These are phyloP conservation scores for Dendrolimus punctatus DNA, from an alignment of 1,140 invertebrate genomes.

Conservation along the genomic window DNA sequence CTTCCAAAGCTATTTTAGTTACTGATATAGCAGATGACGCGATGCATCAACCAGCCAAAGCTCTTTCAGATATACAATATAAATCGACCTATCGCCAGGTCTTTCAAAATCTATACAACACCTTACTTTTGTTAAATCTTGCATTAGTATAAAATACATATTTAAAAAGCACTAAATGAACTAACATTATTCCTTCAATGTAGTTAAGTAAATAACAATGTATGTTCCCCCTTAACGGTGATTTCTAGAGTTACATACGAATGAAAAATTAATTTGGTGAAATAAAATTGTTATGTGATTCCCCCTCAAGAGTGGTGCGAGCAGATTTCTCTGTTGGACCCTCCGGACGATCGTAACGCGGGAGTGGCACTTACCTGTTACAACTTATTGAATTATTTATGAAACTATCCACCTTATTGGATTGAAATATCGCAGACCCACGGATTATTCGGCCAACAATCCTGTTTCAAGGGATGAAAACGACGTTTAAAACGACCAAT, in stretches of 20 bases:
- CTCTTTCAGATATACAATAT: no score
- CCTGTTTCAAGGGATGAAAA: slow-evolving; percentile 12
- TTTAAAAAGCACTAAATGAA: no score
- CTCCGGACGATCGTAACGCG: slow-evolving; percentile 50
- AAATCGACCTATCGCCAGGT: no score
- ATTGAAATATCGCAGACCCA: slow-evolving; percentile 54
- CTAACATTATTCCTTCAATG: no score
- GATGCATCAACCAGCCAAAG: no score
- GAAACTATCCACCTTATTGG: slow-evolving; percentile 62
- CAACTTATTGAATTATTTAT: slow-evolving; percentile 68
- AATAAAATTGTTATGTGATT: slow-evolving; percentile 50
- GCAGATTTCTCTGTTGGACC: slow-evolving; percentile 33
- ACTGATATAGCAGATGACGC: no score
- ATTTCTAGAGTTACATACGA: slow-evolving; percentile 24
- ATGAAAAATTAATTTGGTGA: slow-evolving; percentile 43
- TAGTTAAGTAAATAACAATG: slow-evolving; percentile 11
- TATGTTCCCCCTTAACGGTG: slow-evolving; percentile 11
- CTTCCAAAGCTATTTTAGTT: no score
- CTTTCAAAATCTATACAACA: no score
- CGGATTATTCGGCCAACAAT: slow-evolving; percentile 33
- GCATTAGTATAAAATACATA: no score
- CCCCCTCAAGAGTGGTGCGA: slow-evolving; percentile 26
- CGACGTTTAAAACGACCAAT: slow-evolving; percentile 4
- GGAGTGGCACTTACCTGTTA: slow-evolving; percentile 64
- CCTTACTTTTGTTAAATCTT: no score